Conservation (phyloP, 1,140 invertebrate genomes). For the Zaprionus kolodkinae region DNA sequence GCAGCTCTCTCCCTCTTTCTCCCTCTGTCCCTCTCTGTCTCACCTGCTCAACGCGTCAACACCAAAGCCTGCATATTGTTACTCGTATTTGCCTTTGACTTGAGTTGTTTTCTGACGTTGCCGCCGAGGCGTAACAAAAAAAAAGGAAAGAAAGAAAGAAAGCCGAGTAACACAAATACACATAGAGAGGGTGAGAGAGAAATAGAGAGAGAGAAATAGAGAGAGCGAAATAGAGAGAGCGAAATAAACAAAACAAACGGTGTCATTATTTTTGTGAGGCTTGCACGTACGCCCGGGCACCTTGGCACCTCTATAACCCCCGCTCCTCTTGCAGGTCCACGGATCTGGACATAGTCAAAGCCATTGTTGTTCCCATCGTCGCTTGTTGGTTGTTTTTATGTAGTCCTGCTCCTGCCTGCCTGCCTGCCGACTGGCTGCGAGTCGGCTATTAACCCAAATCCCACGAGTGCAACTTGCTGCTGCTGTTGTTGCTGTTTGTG, state of each 20-base stretch:
- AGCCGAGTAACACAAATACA: slow-evolving; percentile 29
- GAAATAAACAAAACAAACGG: slow-evolving; percentile 65
- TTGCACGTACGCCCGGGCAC: slow-evolving; percentile 51
- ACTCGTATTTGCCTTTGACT: slow-evolving; percentile 41
- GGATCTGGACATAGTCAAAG: slow-evolving; percentile 18
- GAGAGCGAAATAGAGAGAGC: background rate
- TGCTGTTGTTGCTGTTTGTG: slow-evolving; percentile 36
- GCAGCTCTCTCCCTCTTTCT: background rate
- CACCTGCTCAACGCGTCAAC: slow-evolving; percentile 16
- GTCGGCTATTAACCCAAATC: slow-evolving; percentile 79
- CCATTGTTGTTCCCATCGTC: slow-evolving; percentile 30
- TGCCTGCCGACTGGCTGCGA: slow-evolving; percentile 20
- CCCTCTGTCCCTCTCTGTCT: background rate
- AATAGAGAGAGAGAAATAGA: background rate
- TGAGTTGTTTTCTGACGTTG: slow-evolving; percentile 37
- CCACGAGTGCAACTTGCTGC: slow-evolving; percentile 71
- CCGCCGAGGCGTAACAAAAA: slow-evolving; percentile 48
- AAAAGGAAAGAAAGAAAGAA: slow-evolving; percentile 24
- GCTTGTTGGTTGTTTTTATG: slow-evolving; percentile 44
- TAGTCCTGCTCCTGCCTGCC: slow-evolving; percentile 11
- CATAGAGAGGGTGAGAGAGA: background rate
- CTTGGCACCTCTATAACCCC: slow-evolving; percentile 14
- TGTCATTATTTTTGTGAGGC: slow-evolving; percentile 68
- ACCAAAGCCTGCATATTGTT: slow-evolving; percentile 36
- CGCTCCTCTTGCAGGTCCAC: background rate